Evolutionary conservation across 2,797 vertebrate genomes (phyloP), one percentile per base, ranked within the genome.

Genomic region (Cuculus canorus): DNA sequence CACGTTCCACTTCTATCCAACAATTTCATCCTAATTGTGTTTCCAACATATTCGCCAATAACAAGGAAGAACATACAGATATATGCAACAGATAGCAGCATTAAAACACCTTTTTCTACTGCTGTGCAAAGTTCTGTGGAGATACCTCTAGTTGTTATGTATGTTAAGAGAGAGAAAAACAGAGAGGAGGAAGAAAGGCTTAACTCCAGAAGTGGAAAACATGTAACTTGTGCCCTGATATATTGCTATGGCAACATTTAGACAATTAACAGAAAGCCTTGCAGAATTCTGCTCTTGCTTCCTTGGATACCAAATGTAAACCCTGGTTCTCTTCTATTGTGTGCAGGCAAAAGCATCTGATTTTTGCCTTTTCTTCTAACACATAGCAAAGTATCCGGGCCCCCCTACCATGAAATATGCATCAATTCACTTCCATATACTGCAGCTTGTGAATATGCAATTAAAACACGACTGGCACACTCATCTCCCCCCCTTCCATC

Each of bases 211-310:
- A 95, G n/a, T 80, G 91, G 87, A 97, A 97, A 97, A 89, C 97
- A 95, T 59, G 88, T 84, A 98, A 97, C 96, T 97, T 97, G 94
- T 96, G 95, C 96, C 90, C 90, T 88, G 91, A 97, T 94, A 88
- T 81, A 97, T 98, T 93, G 59, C 98, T 97, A 98, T 98, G 97
- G 97, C 94, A 98, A 98, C 97, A 12, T 85, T 97, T 97, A 98
- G 98, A 98, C 97, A 98, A 97, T 97, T 96, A 96, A 97, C 93
- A 97, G 93, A 97, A 98, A 98, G 96, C 93, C 89, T 96, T 92
- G 91, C 95, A 96, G 82, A 78, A 95, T 93, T 96, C 90, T 95
- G 94, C 89, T 92, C 93, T 79, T 3, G 93, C 94, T 96, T 97
- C 97, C 92, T 96, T 92, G 77, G 97, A 94, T 92, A 96, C 96